phyloP scores from a whole-genome alignment of 1,140 invertebrate species.

The Aphelenchoides avenae region DNA sequence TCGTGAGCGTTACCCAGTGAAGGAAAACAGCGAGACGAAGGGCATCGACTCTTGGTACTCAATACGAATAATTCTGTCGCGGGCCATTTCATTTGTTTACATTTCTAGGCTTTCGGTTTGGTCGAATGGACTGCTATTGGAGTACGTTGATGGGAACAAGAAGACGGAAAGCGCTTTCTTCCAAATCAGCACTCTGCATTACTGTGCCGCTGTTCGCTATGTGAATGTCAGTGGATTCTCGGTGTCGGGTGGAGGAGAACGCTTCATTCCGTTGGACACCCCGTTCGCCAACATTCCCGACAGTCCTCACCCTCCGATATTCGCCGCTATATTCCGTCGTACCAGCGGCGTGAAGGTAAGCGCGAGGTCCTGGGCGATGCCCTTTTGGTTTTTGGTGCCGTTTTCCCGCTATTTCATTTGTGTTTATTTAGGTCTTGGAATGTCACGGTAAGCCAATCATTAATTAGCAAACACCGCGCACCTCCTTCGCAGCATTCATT shows the following conservation, averaged over 20 bases:
- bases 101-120: constrained; percentile 76
- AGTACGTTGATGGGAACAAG: constrained; percentile 91
- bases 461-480: too few relatives aligned
- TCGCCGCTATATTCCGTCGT: constrained; percentile 86
- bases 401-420: constrained; percentile 6
- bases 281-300: constrained; percentile 82
- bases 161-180: constrained; percentile 93
- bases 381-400: background rate
- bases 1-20: constrained; percentile 82
- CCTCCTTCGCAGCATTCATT: too few relatives aligned
- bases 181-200: constrained; percentile 89
- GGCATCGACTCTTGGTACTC: constrained; percentile 82
- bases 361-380: background rate
- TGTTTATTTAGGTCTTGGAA: constrained; percentile 70
- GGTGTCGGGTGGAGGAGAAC: constrained; percentile 65
- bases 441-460: too few relatives aligned
- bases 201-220: constrained; percentile 87
- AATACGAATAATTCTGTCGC: background rate
- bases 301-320: constrained; percentile 80
- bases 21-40: constrained; percentile 70
- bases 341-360: constrained; percentile 88
- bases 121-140: constrained; percentile 88
- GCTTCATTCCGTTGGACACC: constrained; percentile 90
- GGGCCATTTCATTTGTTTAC: background rate
- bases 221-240: constrained; percentile 65